phyloP scores from a whole-genome alignment of 2,888 invertebrate genomes.

The Drosophila helvetica region DNA sequence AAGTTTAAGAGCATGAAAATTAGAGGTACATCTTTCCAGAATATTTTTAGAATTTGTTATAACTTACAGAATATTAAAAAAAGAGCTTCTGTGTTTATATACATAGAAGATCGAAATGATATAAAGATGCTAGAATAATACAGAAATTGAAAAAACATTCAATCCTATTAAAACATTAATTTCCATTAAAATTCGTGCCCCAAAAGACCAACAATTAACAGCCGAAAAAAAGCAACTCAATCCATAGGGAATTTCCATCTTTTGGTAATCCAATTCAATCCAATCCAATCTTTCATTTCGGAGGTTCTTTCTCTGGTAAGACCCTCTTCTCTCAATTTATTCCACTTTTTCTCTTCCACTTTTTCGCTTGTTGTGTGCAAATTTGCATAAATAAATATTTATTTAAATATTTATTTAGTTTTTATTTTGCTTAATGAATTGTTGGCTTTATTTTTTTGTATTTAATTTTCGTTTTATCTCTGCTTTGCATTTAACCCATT shows the following conservation, averaged over 20 bases:
- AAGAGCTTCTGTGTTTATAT: no score
- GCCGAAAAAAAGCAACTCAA: slow-evolving; percentile 4
- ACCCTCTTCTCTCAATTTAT: slow-evolving; percentile 16
- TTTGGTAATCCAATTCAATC: slow-evolving; percentile 6
- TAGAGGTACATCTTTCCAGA: no score
- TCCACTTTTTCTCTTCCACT: neutral
- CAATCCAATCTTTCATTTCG: slow-evolving; percentile 16
- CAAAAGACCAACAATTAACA: neutral
- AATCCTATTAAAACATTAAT: no score
- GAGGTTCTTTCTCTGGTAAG: no score
- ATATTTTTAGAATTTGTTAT: no score
- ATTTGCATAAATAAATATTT: slow-evolving; percentile 68
- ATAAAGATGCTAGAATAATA: no score
- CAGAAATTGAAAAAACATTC: no score
- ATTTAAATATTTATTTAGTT: slow-evolving; percentile 49
- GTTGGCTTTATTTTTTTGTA: slow-evolving; percentile 36
- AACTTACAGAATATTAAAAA: no score
- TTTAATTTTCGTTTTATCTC: no score
- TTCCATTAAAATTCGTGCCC: neutral
- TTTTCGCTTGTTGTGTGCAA: slow-evolving; percentile 23
- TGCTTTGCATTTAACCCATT: slow-evolving; percentile 64
- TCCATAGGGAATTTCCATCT: slow-evolving; percentile 10
- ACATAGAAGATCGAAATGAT: no score
- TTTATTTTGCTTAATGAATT: slow-evolving; percentile 32
- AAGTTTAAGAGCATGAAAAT: no score